Percentiles rank a stretch among this genome's conserved stretches.
Evolutionary conservation across 2,888 invertebrate genomes (phyloP).

Genomic region (Lutraria lutraria): DNA sequence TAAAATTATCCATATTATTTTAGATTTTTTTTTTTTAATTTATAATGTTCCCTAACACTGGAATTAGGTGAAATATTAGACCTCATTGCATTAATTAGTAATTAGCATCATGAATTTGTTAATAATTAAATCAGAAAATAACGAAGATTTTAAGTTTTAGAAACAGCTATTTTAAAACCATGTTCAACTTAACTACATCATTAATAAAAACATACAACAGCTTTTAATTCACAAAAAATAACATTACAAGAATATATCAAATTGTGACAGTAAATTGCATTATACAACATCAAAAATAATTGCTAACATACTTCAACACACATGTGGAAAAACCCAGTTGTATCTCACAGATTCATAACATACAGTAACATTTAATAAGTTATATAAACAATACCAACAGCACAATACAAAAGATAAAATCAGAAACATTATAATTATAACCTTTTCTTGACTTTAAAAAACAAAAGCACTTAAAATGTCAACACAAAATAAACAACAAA

Average conservation of each 20-base stretch:
- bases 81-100: too few species aligned
- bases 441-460: background rate
- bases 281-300: background rate
- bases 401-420: background rate
- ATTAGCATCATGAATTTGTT: too few species aligned
- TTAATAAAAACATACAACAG: background rate
- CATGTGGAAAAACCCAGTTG: background rate
- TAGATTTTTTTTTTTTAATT: too few species aligned
- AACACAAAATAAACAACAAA: background rate
- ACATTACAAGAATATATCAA: background rate
- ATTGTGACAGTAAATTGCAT: background rate
- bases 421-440: background rate
- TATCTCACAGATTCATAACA: background rate
- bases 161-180: too few species aligned
- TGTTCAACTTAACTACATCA: background rate
- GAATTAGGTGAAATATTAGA: too few species aligned
- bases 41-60: too few species aligned
- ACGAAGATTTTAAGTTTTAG: too few species aligned
- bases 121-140: too few species aligned
- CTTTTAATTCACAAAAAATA: background rate
- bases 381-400: background rate
- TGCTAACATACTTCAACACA: background rate
- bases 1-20: too few species aligned
- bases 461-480: background rate
- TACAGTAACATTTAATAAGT: background rate